These are phyloP conservation scores for Clamator glandarius DNA, from an alignment of 2,797 vertebrate genomes.

Conservation along the genomic window DNA sequence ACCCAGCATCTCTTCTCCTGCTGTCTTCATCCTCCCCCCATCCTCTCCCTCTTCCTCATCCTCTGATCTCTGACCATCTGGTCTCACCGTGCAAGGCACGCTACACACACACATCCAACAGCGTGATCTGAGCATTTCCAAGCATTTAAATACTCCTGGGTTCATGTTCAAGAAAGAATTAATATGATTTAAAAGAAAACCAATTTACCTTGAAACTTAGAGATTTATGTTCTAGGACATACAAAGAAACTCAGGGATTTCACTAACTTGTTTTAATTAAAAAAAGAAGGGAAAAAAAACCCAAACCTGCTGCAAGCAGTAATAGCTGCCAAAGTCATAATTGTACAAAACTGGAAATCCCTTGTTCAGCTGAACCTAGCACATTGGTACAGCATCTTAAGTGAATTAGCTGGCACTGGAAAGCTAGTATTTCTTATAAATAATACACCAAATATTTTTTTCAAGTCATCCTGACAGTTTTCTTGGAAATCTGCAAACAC, in stretches of 20 bases:
- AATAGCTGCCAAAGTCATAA: conserved; percentile 35
- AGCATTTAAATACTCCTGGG: not conserved
- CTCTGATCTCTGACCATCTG: fast-evolving
- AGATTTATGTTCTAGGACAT: not conserved
- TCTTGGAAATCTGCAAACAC: conserved; percentile 53
- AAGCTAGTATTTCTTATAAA: conserved; percentile 5
- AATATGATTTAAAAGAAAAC: not conserved
- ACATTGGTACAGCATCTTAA: conserved; percentile 44
- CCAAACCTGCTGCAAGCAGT: not conserved
- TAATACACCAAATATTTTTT: conserved; percentile 22
- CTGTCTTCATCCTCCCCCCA: not conserved
- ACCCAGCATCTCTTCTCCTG: not conserved
- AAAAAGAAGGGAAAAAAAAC: not conserved
- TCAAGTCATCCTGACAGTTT: conserved; percentile 30
- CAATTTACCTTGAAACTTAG: not conserved
- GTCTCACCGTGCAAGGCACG: not conserved
- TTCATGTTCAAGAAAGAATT: not conserved
- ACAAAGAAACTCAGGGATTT: not conserved
- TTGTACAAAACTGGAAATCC: conserved; percentile 29
- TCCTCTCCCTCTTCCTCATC: not conserved
- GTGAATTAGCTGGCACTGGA: conserved; percentile 39
- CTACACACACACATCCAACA: not conserved
- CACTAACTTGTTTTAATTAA: not conserved
- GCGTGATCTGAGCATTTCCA: not conserved
- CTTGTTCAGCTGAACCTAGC: conserved; percentile 17